Conservation (phyloP, 2,797 vertebrate species). For the Schizopygopsis pylzovi region DNA sequence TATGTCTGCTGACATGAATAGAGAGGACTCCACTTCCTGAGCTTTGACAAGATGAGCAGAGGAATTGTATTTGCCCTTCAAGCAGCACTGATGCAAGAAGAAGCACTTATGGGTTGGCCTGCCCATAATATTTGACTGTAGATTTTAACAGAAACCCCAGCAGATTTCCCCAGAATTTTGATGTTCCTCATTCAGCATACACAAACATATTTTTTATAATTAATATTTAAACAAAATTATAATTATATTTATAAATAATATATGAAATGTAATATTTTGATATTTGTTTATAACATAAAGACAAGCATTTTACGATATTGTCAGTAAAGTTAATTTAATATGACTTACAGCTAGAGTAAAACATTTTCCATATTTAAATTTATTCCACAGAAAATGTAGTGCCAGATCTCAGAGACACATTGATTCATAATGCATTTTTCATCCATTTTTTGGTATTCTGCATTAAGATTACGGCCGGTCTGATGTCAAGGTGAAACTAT, state of each 20-base stretch:
- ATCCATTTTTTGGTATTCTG: not conserved
- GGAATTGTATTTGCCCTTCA: constrained; percentile 52
- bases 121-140: not conserved
- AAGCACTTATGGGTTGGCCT: not conserved
- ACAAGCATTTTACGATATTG: not conserved
- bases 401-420: not conserved
- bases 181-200: not conserved
- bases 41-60: constrained; percentile 49
- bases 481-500: constrained; percentile 7
- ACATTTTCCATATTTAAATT: constrained; percentile 1
- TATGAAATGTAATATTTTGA: not conserved
- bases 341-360: not conserved
- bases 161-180: not conserved
- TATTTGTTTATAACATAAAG: not conserved
- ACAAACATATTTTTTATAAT: not conserved
- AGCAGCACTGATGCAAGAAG: constrained; percentile 41
- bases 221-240: not conserved
- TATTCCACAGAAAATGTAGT: not conserved
- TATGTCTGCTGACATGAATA: constrained; percentile 40
- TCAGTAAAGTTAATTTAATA: not conserved
- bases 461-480: not conserved
- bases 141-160: not conserved
- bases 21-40: constrained; percentile 16
- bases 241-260: not conserved
- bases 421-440: constrained; percentile 5